Conservation (phyloP, 2,888 invertebrate genomes). For the Taenaris catops region DNA sequence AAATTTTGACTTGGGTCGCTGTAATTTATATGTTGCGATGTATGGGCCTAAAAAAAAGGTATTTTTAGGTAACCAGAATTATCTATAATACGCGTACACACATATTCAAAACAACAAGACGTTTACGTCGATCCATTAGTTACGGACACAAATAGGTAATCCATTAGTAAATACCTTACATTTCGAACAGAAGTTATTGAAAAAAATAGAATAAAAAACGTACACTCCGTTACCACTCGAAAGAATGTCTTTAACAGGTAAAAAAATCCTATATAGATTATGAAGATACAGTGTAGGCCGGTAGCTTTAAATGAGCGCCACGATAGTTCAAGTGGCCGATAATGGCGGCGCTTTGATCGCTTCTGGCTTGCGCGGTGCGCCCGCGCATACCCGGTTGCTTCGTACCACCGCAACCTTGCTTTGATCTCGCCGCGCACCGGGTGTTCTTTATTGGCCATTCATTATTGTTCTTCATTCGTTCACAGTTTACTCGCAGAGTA, state of each 20-base stretch:
- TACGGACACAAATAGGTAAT: no score
- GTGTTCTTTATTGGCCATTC: conserved; percentile 57
- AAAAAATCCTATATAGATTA: conserved; percentile 26
- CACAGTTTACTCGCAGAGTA: conserved; percentile 17
- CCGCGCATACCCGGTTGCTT: conserved; percentile 30
- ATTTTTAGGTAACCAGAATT: no score
- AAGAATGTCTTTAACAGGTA: conserved; percentile 17
- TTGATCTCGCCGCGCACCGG: conserved; percentile 62
- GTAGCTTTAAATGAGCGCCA: conserved; percentile 56
- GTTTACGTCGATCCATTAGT: no score
- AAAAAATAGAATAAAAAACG: conserved; percentile 12
- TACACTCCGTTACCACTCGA: conserved; percentile 5
- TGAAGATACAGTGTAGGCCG: conserved; percentile 43
- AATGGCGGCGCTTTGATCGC: conserved; percentile 62
- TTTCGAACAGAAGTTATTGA: conserved; percentile 10
- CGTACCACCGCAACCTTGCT: conserved; percentile 28
- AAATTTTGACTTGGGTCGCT: no score
- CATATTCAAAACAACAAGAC: no score
- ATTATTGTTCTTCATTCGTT: conserved; percentile 45
- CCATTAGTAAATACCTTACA: conserved; percentile 5
- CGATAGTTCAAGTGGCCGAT: conserved; percentile 58
- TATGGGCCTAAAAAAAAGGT: no score
- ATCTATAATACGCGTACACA: no score
- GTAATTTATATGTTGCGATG: no score
- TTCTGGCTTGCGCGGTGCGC: conserved; percentile 29